These are phyloP conservation scores for Muscidifurax raptorellus DNA, from an alignment of 1,140 invertebrate species.

Conservation along the genomic window DNA sequence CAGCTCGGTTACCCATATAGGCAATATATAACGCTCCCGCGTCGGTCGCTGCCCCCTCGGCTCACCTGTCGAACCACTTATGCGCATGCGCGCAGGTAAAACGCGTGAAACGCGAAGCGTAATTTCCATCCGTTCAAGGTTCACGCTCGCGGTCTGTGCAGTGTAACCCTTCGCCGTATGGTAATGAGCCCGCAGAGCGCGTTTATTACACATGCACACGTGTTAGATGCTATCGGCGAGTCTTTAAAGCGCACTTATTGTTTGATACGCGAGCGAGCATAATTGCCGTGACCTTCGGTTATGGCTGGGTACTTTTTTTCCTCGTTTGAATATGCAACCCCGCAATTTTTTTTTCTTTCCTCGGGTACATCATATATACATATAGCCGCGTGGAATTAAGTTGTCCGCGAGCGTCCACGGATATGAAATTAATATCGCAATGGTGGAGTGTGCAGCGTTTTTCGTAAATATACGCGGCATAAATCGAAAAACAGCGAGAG, in stretches of 20 bases:
- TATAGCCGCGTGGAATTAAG: background rate
- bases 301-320: background rate
- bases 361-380: too few species aligned
- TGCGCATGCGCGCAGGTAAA: background rate
- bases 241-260: constrained; percentile 64
- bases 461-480: too few species aligned
- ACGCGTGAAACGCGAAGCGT: constrained; percentile 60
- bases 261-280: constrained; percentile 53
- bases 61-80: constrained; percentile 46
- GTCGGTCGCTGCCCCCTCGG: constrained; percentile 10
- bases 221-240: constrained; percentile 56
- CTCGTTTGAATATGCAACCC: background rate
- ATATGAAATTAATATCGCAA: background rate
- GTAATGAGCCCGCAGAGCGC: constrained; percentile 55
- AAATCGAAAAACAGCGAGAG: background rate
- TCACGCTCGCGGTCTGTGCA: constrained; percentile 21
- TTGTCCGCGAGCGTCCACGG: background rate
- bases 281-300: background rate
- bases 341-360: background rate
- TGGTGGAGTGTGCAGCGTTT: too few species aligned
- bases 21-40: background rate
- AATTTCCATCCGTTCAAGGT: constrained; percentile 50
- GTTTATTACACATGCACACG: constrained; percentile 30
- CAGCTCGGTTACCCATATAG: background rate
- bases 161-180: constrained; percentile 60